Evolutionary conservation across 2,113 vertebrate species (phyloP), one percentile per base, ranked within the genome.

Genomic region (Abramis brama): DNA sequence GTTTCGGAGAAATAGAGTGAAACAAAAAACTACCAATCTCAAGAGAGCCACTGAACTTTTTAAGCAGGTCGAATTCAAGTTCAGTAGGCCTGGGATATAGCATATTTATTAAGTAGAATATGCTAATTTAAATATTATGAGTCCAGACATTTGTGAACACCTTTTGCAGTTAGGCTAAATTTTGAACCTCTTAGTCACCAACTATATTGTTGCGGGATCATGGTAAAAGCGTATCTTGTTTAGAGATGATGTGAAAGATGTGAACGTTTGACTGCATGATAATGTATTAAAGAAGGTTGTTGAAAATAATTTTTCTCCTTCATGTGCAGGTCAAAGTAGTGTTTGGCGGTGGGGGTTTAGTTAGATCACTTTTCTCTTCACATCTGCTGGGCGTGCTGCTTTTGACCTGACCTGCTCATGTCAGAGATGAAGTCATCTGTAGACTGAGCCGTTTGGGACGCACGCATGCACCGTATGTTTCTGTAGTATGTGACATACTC

Each of bases 371-470:
- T 25, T 68, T 23, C 73, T 36, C 10, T 60, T 25, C 86, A 91
- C 89, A 91, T 27, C 66, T 47, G 6, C 76, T 64, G 39, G 89
- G 86, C 13, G 84, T 83, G 82, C 71, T 73, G 15, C 66, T 43
- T 87, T 88, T 83, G 86, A 88, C 79, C 85, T 83, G 43, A 86
- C 77, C 86, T 27, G 13, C 66, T 74, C 83, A 77, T 86, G 86
- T 89, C 82, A 82, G 52, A 52, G 68, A 89, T 90, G 89, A 90
- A 84, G 86, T 91, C 82, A 88, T 81, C 25, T 25, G 25, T 5
- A 25, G 27, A 33, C 73, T 45, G 39, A 21, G 66, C 79, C 62
- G 21, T 66, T 27, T 68, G 74, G 39, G 82, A 85, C 77, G 43
- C n/a, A 64, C 70, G 12, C 27, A 71, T 66, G 27, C 68, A 78